A percentile compares a stretch with the other conserved stretches of the same genome.
phyloP scores from a whole-genome alignment of 2,113 vertebrate species.

The Symphodus melops region DNA sequence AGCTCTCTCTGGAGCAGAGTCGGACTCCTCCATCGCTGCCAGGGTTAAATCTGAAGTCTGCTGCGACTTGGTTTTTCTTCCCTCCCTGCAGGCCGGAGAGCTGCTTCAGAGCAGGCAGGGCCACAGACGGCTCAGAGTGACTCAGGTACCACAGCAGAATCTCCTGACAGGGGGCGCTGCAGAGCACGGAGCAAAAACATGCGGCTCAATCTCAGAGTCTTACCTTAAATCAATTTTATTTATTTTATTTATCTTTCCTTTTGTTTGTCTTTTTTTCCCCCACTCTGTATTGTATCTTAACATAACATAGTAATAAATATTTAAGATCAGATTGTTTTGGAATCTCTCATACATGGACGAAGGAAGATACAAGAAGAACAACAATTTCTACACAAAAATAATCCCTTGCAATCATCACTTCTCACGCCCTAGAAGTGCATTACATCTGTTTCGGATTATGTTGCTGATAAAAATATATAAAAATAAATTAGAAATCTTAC shows the following conservation, averaged over 20 bases:
- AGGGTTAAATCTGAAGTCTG: conserved; percentile 79
- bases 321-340: neutral
- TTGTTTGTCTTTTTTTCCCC: too few species aligned
- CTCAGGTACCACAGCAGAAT: conserved; percentile 91
- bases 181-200: conserved; percentile 26
- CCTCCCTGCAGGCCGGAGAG: conserved; percentile 79
- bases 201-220: neutral
- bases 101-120: conserved; percentile 79
- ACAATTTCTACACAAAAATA: neutral
- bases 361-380: neutral
- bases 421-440: too few species aligned
- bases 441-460: too few species aligned
- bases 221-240: neutral
- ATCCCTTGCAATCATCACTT: neutral
- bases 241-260: too few species aligned
- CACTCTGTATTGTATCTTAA: too few species aligned
- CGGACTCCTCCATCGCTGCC: conserved; percentile 87
- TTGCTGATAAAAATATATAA: too few species aligned
- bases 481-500: conserved; percentile 80
- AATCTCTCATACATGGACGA: neutral
- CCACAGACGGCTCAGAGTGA: conserved; percentile 75
- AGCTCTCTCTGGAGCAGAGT: conserved; percentile 69
- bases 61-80: conserved; percentile 59
- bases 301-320: neutral
- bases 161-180: conserved; percentile 90